phyloP scores from a whole-genome alignment of 2,888 invertebrate species.

The Meiosimyza platycephala region DNA sequence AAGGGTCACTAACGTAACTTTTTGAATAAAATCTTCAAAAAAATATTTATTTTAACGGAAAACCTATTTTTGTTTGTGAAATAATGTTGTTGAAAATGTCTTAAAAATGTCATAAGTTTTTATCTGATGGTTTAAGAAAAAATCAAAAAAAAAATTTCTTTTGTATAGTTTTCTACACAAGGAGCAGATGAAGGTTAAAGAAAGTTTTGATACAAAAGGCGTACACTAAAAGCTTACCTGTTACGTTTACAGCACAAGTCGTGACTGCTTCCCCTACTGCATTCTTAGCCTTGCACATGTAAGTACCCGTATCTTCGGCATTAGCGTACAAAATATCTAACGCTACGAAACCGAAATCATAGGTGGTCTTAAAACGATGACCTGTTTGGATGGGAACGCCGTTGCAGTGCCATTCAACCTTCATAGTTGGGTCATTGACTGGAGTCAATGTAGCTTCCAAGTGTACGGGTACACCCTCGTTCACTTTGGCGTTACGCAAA shows the following conservation, averaged over 20 bases:
- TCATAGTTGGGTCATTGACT: conserved; percentile 98
- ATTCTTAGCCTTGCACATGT: conserved; percentile 96
- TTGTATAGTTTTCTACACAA: too few relatives aligned
- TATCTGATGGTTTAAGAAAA: too few relatives aligned
- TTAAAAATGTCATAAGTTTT: too few relatives aligned
- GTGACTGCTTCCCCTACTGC: conserved; percentile 96
- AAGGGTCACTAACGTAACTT: too few relatives aligned
- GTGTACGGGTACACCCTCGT: conserved; percentile 90
- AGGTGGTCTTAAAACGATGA: conserved; percentile 94
- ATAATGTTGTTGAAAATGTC: too few relatives aligned
- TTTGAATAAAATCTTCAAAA: too few relatives aligned
- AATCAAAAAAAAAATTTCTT: too few relatives aligned
- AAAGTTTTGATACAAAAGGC: background rate
- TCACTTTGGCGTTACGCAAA: conserved; percentile 84
- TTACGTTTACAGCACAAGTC: conserved; percentile 88
- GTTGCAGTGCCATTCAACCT: conserved; percentile 98
- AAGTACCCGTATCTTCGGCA: conserved; percentile 96
- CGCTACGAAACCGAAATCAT: conserved; percentile 98
- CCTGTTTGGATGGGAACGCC: conserved; percentile 92
- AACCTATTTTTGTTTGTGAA: too few relatives aligned
- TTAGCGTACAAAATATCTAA: conserved; percentile 96
- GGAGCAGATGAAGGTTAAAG: too few relatives aligned
- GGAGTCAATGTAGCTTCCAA: conserved; percentile 95
- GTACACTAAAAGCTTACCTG: conserved; percentile 71
- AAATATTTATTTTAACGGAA: too few relatives aligned